Conservation (phyloP, 1,140 invertebrate species). For the Cataglyphis hispanica region DNA sequence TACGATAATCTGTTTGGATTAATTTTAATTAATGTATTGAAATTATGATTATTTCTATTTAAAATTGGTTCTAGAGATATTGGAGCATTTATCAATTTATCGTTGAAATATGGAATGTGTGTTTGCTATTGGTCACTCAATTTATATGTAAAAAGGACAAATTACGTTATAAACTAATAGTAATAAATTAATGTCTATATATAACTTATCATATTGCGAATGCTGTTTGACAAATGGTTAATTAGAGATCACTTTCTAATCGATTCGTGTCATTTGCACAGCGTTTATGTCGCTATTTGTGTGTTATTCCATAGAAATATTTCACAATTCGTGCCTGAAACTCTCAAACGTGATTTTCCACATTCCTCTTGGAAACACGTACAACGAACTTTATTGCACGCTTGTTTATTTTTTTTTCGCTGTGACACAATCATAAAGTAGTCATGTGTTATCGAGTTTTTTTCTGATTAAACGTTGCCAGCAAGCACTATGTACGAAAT, state of each 20-base stretch:
- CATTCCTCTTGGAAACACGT: conserved; percentile 27
- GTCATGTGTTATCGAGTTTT: conserved; percentile 37
- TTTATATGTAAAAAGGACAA: not conserved
- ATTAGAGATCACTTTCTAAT: conserved; percentile 47
- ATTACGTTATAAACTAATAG: not conserved
- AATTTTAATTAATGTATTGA: not conserved
- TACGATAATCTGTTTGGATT: not conserved
- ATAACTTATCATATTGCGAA: conserved; percentile 20
- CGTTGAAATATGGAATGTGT: not conserved
- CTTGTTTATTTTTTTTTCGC: conserved; percentile 29
- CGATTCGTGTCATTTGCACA: conserved; percentile 34
- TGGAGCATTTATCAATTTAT: not conserved
- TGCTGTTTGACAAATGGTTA: conserved; percentile 35
- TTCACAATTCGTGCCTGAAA: conserved; percentile 41
- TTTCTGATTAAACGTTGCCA: conserved; percentile 38
- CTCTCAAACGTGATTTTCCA: conserved; percentile 50
- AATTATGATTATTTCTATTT: conserved; percentile 23
- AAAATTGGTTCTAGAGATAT: not conserved
- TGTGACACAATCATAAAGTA: conserved; percentile 23
- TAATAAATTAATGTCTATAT: conserved; percentile 10
- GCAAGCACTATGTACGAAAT: conserved; percentile 10
- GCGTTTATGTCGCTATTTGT: conserved; percentile 35
- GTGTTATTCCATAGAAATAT: conserved; percentile 37
- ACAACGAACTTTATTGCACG: conserved; percentile 49
- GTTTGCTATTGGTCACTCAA: not conserved